Base-by-base conservation (phyloP, 2,797 vertebrate genomes). In the Mastacembelus armatus region DNA sequence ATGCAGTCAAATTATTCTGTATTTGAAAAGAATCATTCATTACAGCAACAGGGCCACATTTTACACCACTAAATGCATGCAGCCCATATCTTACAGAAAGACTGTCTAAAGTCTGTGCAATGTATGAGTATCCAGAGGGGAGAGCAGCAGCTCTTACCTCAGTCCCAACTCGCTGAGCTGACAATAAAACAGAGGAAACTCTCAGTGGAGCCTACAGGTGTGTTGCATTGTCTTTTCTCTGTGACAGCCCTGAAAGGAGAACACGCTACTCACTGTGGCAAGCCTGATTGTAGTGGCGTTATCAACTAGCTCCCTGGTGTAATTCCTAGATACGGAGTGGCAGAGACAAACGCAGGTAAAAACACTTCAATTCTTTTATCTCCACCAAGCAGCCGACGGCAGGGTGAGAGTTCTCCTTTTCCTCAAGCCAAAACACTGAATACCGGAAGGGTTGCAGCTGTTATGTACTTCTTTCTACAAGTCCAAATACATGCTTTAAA, bases 221-320 rank as follows among this genome's bases (percentile, higher is more conserved):
- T 80, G 86, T 78, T 79, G 84, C 87, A 90, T 92, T 88, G 90
- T 92, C 89, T 92, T 89, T 85, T 80, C 86, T 83, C 78, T 82
- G 83, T 90, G 92, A 91, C 92, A 89, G 89, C 77, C 77, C 78
- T 85, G 89, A 92, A 90, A 92, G 88, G 88, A 83, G 90, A 90
- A 89, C 90, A 86, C 74, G 83, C 86, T 90, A 79, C 90, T 92
- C 90, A 88, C 91, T 89, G 88, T 88, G 90, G 90, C 80, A 77
- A 90, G 85, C 81, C 90, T 92, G 92, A 93, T 94, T 94, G 91
- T 87, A 87, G 84, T 71, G 74, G 85, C 81, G 85, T 93, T 94
- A 94, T 94, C 91, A 88, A 92, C 82, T 85, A 54, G 80, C 88
- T 92, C 92, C 90, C 89, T 76, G 76, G 86, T 93, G 91, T 92